Percentiles rank a stretch among this genome's conserved stretches.
Evolutionary conservation across 2,888 invertebrate species (phyloP).

Genomic region (Eilema depressum): DNA sequence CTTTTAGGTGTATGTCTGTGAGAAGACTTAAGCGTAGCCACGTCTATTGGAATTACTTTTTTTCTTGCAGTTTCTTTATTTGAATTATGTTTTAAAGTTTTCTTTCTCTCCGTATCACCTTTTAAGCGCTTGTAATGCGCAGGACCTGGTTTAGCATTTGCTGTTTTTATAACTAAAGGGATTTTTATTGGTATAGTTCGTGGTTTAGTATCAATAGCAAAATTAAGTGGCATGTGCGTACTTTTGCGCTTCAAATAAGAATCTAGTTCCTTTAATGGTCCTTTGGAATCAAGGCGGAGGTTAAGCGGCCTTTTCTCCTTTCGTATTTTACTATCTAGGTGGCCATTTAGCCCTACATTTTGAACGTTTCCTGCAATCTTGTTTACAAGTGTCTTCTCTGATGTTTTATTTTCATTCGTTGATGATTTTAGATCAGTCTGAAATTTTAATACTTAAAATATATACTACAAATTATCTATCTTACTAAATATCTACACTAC

Average conservation of each 20-base stretch:
- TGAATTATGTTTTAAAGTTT: neutral
- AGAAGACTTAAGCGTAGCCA: neutral
- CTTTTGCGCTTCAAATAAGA: constrained; percentile 3
- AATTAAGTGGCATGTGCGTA: constrained; percentile 18
- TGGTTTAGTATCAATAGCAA: constrained; percentile 22
- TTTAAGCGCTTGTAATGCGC: constrained; percentile 32
- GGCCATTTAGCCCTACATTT: neutral
- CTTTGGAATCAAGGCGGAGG: constrained; percentile 17
- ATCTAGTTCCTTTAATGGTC: neutral
- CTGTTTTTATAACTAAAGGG: constrained; percentile 36
- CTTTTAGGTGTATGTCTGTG: constrained; percentile 5
- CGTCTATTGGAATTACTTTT: constrained; percentile 4
- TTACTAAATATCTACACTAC: too few species aligned
- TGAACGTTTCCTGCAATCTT: neutral
- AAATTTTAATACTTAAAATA: neutral
- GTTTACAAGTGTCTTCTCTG: neutral
- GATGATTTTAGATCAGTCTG: constrained; percentile 10
- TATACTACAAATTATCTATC: neutral
- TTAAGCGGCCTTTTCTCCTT: constrained; percentile 18
- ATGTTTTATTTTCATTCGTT: neutral
- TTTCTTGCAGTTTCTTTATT: constrained; percentile 5
- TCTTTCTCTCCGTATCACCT: constrained; percentile 15
- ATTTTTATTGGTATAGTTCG: constrained; percentile 28
- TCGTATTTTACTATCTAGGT: neutral
- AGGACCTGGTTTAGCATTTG: constrained; percentile 19